Conservation (phyloP, 1,140 invertebrate genomes). For the Euglossa dilemma region DNA sequence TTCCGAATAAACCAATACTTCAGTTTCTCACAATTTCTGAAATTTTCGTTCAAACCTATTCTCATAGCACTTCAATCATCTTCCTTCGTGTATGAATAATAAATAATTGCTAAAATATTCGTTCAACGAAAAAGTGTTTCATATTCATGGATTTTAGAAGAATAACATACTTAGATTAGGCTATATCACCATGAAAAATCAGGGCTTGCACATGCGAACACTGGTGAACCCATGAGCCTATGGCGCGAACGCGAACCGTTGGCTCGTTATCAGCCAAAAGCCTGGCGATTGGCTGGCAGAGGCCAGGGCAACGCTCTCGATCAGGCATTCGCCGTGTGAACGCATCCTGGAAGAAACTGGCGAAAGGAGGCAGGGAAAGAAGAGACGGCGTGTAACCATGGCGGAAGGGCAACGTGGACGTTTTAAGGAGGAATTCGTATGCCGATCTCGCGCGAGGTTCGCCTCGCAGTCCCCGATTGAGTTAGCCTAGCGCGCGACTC, state of each 20-base stretch:
- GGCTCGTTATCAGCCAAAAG: not conserved
- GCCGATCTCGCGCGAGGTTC: conserved; percentile 21
- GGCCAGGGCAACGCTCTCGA: not conserved
- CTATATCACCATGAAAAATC: too few species aligned
- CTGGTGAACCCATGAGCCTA: not conserved
- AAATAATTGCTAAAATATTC: too few species aligned
- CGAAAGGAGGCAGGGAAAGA: not conserved
- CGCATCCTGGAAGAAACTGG: not conserved
- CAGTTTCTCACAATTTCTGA: too few species aligned
- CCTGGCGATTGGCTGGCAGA: not conserved
- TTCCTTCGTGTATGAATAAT: too few species aligned
- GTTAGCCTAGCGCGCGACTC: conserved; percentile 43
- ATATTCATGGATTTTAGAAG: too few species aligned
- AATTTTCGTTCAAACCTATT: too few species aligned
- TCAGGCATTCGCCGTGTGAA: not conserved
- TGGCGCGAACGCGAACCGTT: not conserved
- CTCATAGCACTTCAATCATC: too few species aligned
- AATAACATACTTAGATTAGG: too few species aligned
- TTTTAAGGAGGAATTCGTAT: conserved; percentile 53
- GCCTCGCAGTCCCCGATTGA: conserved; percentile 48
- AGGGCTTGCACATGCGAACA: too few species aligned
- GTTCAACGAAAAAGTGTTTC: too few species aligned
- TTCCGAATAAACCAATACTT: too few species aligned
- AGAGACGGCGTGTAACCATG: not conserved
- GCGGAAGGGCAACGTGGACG: conserved; percentile 1